Evolutionary conservation across 1,140 invertebrate species (phyloP).

Genomic region (Neodiprion fabricii): DNA sequence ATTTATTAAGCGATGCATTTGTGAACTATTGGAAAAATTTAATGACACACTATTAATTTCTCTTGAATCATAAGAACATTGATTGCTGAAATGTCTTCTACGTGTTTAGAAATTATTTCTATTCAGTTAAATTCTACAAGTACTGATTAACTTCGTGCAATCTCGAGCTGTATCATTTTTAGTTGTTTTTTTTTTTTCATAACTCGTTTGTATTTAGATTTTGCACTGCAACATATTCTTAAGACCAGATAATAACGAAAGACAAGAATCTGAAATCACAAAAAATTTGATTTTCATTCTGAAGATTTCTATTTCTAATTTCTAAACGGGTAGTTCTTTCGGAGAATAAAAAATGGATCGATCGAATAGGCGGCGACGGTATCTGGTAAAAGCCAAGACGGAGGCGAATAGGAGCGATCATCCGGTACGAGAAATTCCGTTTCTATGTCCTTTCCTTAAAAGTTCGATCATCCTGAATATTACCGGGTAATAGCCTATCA

Average conservation of each 20-base stretch:
- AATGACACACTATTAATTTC: too few species aligned
- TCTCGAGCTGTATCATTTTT: too few species aligned
- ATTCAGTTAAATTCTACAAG: too few species aligned
- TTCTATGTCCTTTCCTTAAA: neutral
- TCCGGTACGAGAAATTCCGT: neutral
- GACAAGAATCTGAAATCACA: neutral
- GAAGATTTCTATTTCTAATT: neutral
- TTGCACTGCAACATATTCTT: neutral
- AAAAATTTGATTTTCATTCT: neutral
- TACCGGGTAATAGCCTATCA: constrained; percentile 7
- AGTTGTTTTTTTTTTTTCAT: too few species aligned
- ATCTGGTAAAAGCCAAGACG: neutral
- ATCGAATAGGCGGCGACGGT: neutral
- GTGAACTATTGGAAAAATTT: too few species aligned
- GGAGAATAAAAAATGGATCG: neutral
- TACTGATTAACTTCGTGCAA: too few species aligned
- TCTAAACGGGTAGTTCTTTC: neutral
- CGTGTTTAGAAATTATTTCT: too few species aligned
- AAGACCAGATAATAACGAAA: neutral
- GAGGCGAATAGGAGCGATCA: too few species aligned
- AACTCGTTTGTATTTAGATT: too few species aligned
- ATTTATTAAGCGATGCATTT: too few species aligned
- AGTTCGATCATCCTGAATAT: neutral
- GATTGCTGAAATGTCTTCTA: too few species aligned
- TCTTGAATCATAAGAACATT: too few species aligned